Evolutionary conservation across 2,888 invertebrate genomes (phyloP).

Genomic region (Pasiphila rectangulata): DNA sequence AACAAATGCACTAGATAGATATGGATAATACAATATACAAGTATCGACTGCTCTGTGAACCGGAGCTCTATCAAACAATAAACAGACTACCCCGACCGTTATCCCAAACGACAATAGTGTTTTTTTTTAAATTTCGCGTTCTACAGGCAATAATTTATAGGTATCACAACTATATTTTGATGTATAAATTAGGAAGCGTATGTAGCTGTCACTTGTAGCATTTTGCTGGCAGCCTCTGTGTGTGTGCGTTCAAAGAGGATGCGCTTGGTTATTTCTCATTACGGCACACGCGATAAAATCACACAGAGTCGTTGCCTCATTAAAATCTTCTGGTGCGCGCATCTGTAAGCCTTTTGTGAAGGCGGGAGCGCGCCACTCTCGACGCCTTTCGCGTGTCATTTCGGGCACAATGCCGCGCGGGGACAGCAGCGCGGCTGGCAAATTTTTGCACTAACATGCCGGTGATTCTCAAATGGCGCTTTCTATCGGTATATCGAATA

Average conservation of each 20-base stretch:
- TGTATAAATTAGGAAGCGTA: conserved; percentile 40
- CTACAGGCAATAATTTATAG: no score
- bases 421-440: conserved; percentile 57
- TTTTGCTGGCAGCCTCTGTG: conserved; percentile 57
- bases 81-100: conserved; percentile 18
- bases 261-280: conserved; percentile 81
- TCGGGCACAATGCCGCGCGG: conserved; percentile 70
- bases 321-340: conserved; percentile 81
- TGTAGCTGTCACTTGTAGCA: conserved; percentile 55
- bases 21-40: conserved; percentile 1
- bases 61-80: conserved; percentile 19
- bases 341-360: conserved; percentile 80
- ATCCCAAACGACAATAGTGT: no score
- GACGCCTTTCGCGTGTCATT: conserved; percentile 79
- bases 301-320: conserved; percentile 80
- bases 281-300: conserved; percentile 78
- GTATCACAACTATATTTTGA: no score
- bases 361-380: conserved; percentile 69
- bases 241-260: conserved; percentile 73
- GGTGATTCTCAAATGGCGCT: conserved; percentile 39
- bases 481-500: conserved; percentile 53
- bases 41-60: conserved; percentile 15
- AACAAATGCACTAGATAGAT: conserved; percentile 14
- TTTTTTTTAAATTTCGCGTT: no score
- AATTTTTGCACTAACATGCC: conserved; percentile 66